Base-by-base conservation (phyloP, 35 echinoderm and acorn worm genomes). In the Anneissia japonica region DNA sequence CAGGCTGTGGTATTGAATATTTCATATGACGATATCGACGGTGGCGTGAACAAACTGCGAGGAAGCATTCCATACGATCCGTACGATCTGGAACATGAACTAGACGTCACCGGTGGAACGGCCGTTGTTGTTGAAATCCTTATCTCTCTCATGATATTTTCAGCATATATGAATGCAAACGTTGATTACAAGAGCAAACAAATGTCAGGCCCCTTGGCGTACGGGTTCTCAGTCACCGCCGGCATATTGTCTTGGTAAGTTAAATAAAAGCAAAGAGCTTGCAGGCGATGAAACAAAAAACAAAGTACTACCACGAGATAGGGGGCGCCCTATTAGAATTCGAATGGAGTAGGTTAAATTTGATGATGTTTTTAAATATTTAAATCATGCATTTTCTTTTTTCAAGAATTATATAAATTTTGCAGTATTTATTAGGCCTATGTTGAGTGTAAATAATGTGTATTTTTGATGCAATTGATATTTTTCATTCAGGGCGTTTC, bases 21-120 rank as follows among this genome's bases (percentile, higher is more conserved):
- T 41, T 97, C 94, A 0, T 97, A 97, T 91, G 75, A 88, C 56
- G 91, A 93, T 76, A 84, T 97, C 39, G 88, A 92, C 26, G 94
- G 94, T 12, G 94, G 94, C 0, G 84, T 82, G 51, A 97, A 93
- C 81, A 88, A 93, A 81, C 93, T 93, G 76, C 94, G 91, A 40
- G 94, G 94, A 23, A 97, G 92, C 76, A 88, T 97, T 3, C 94
- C 94, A 9, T 97, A 90, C 43, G 94, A 97, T 32, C 89, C 86
- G 21, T 97, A 97, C 40, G 94, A 97, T 82, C 39, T 84, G 21
- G 84, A 90, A 84, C 90, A 92, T 31, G 83, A 90, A 23, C 91
- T 97, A 29, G 87, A 90, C 72, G 91, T 97, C 30, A 93, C 94
- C 12, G 56, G 79, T 0, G 88, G 91, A 10, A 97, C 94, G 0